Conservation (phyloP, 2,888 invertebrate genomes). For the Branchellion lobata region DNA sequence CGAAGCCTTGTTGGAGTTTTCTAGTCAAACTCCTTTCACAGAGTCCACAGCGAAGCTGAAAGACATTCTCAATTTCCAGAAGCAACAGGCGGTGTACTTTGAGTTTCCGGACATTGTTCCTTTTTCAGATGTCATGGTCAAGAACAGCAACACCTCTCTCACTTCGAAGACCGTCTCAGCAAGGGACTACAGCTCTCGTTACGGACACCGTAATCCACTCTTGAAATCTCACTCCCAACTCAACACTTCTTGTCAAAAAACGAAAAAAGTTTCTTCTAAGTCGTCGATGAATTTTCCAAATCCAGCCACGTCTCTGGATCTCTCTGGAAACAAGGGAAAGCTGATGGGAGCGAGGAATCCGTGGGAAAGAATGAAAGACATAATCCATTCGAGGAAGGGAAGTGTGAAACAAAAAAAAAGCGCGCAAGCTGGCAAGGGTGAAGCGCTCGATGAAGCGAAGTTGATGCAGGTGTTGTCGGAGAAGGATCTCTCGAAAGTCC, state of each 20-base stretch:
- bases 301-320: neutral
- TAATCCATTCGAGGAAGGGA: slow-evolving; percentile 30
- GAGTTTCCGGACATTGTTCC: slow-evolving; percentile 18
- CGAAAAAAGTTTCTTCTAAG: neutral
- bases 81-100: slow-evolving; percentile 5
- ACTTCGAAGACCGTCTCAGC: neutral
- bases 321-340: neutral
- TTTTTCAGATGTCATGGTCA: neutral
- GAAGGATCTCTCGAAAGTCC: too few species aligned
- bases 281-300: neutral
- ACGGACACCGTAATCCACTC: neutral
- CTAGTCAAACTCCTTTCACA: neutral
- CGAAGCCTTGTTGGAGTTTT: slow-evolving; percentile 3
- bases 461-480: neutral
- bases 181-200: neutral
- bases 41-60: slow-evolving; percentile 35
- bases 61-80: slow-evolving; percentile 36
- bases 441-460: too few species aligned
- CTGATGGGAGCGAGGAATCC: neutral
- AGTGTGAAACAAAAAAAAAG: slow-evolving; percentile 13
- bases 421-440: neutral
- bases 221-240: neutral
- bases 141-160: neutral
- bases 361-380: slow-evolving; percentile 36
- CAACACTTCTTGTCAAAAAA: neutral